Base-by-base conservation (phyloP, 2,113 vertebrate species). In the Balaeniceps rex region DNA sequence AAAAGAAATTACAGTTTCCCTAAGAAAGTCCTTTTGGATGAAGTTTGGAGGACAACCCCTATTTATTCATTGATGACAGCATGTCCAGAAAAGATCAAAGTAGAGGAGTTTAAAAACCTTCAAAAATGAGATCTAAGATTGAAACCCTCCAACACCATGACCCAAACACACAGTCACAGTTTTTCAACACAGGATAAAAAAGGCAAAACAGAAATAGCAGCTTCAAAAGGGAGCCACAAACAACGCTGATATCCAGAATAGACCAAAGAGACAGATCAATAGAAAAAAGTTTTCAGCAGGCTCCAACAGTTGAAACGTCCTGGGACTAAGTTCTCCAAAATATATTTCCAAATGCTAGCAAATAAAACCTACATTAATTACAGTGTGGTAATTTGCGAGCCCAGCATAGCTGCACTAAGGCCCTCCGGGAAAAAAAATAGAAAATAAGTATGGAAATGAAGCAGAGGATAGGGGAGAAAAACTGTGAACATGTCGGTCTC, bases 221-320 rank as follows among this genome's bases (percentile, higher is more conserved):
- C 78, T 90, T 95, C 87, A 93, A 74, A 95, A 90, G 10, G 25
- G 52, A 87, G 36, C 29, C 74, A 85, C 12, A 13, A 94, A 44
- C 65, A 91, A 24, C 10, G 2, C 23, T 66, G 46, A 66, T 83
- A 93, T 42, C 70, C 68, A 96, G 65, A 84, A 90, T 1, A 92
- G 93, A 94, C 47, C 93, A 79, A 91, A 95, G 57, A 58, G 8
- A 60, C 3, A 80, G 77, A 91, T 85, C 52, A 94, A 79, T 2
- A 46, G 76, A 47, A 83, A 88, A 79, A 85, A 65, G 34, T 87
- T 94, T 94, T 34, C 57, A 58, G 15, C 46, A 82, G 72, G 60
- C 77, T 68, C 49, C n/a, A 82, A 40, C 22, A 91, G 28, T 4
- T 79, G 52, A 87, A 87, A 88, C 7, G 49, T 12, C 26, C 51